Evolutionary conservation across 2,113 vertebrate species (phyloP), one percentile per base, ranked within the genome.

Genomic region (Bettongia penicillata): DNA sequence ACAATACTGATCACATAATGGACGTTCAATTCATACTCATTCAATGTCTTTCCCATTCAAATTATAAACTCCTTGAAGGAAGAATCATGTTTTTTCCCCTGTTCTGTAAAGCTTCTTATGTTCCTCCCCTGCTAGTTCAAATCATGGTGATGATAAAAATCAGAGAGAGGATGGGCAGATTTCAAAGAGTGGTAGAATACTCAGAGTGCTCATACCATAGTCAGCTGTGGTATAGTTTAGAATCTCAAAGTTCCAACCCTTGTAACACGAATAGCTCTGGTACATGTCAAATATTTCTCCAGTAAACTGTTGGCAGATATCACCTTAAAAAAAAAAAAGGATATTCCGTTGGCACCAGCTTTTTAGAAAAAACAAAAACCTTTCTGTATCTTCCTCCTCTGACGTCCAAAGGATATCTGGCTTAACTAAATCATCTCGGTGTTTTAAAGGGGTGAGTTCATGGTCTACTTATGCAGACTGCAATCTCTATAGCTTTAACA

Each of bases 271-370:
- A 57, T 99, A 99, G 92, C 97, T 99, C 96, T 99, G 98, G 97
- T 99, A 99, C 99, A 99, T 99, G 90, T 99, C 99, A 98, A 99
- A 99, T 97, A 99, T 98, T 97, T 99, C 99, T 97, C 97, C 98
- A 53, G 99, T 99, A 98, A 99, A 99, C 92, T 99, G 99, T 8
- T 99, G 99, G 96, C 99, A 99, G 97, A 99, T 99, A 98, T 99
- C 99, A 95, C 99, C 99, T 99, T 95, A 98, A 95, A 68, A 93
- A 96, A 95, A 93, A 51, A 95, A 0, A 90, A 90, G 94, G 89
- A 84, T 47, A 96, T 55, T 94, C 31, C 96, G 52, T 97, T 10
- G 93, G 93, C 28, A 95, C 50, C 91, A 95, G 90, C 50, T 93
- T 96, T 77, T 37, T 92, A 53, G 93, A 91, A 7, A 90, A 23